Conservation (phyloP, 2,113 vertebrate genomes). For the Dicentrarchus labrax region DNA sequence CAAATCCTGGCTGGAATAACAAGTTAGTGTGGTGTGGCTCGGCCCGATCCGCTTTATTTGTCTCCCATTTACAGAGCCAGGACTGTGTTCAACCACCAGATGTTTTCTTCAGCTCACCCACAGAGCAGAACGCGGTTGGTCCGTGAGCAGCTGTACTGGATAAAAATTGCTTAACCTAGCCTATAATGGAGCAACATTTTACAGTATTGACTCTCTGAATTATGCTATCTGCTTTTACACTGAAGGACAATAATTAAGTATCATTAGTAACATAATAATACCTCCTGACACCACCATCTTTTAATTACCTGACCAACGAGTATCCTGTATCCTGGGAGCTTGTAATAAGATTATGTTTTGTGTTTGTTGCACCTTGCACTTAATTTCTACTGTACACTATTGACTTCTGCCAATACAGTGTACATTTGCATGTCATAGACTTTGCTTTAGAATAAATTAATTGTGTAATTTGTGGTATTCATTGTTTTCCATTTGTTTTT, state of each 20-base stretch:
- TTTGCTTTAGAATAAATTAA: neutral
- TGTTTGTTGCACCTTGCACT: neutral
- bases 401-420: neutral
- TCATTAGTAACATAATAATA: neutral
- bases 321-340: neutral
- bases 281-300: neutral
- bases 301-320: slow-evolving; percentile 5
- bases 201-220: neutral
- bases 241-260: neutral
- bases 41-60: no score
- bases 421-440: neutral
- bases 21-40: no score
- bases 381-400: neutral
- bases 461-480: neutral
- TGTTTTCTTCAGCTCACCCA: no score
- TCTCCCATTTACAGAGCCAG: no score
- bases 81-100: no score
- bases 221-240: neutral
- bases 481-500: neutral
- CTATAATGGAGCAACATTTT: slow-evolving; percentile 15
- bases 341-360: slow-evolving; percentile 24
- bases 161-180: no score
- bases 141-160: no score
- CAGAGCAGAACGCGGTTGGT: no score
- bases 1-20: no score